These are phyloP conservation scores for Hemiscyllium ocellatum DNA, from an alignment of 2,113 vertebrate genomes.

Conservation along the genomic window DNA sequence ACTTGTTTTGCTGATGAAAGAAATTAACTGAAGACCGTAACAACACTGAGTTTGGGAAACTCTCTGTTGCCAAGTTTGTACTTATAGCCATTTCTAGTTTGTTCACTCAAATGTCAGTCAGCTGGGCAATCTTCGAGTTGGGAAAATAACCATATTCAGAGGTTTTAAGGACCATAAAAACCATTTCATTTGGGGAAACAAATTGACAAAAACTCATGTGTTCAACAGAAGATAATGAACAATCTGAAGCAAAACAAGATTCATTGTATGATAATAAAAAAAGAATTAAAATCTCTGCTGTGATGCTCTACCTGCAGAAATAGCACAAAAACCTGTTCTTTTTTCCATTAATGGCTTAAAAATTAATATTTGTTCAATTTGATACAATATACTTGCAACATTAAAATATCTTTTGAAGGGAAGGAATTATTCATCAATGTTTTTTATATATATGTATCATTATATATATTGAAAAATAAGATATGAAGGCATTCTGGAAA, in stretches of 20 bases:
- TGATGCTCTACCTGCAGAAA: not conserved
- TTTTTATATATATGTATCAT: not conserved
- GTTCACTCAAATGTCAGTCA: not conserved
- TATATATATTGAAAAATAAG: not conserved
- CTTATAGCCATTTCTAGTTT: not conserved
- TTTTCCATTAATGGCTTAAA: not conserved
- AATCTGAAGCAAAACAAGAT: not conserved
- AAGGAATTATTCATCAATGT: not conserved
- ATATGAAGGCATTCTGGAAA: not conserved
- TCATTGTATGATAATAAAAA: not conserved
- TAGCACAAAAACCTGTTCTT: not conserved
- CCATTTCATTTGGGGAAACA: not conserved
- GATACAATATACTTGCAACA: not conserved
- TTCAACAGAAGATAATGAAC: not conserved
- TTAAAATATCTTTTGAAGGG: not conserved
- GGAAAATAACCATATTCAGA: constrained; percentile 7
- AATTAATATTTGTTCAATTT: not conserved
- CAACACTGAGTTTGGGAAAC: not conserved
- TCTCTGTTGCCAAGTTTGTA: not conserved
- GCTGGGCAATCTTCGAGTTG: not conserved
- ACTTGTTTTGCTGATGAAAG: not conserved
- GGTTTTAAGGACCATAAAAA: not conserved
- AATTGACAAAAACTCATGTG: not conserved
- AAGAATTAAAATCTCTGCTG: not conserved
- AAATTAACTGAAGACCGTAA: not conserved